These are phyloP conservation scores for Choloepus hoffmanni DNA, from an alignment of 2,113 vertebrate species.

Conservation along the genomic window DNA sequence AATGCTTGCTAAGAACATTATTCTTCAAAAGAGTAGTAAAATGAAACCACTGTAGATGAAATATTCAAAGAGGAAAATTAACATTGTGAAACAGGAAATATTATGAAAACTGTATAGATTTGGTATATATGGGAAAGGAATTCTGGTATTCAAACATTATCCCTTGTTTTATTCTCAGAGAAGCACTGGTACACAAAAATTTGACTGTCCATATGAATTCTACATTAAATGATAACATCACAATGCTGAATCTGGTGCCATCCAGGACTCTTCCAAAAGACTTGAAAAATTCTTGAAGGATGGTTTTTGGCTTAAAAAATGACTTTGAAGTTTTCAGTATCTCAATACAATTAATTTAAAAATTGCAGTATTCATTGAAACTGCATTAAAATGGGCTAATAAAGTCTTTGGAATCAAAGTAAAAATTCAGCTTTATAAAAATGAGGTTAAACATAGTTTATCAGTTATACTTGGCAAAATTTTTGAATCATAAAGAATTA, in stretches of 20 bases:
- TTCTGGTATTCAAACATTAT: neutral
- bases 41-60: neutral
- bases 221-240: neutral
- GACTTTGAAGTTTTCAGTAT: neutral
- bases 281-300: neutral
- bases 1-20: neutral
- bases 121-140: neutral
- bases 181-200: neutral
- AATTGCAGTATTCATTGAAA: neutral
- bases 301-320: neutral
- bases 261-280: neutral
- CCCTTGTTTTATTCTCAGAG: neutral
- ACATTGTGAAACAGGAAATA: neutral
- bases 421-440: neutral
- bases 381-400: neutral
- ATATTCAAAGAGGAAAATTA: neutral
- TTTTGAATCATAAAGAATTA: neutral
- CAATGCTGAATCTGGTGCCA: neutral
- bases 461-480: neutral
- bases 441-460: neutral
- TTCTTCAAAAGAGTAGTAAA: neutral
- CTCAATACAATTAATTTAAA: conserved; percentile 4
- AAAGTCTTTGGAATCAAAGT: neutral
- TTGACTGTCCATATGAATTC: neutral
- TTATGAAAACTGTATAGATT: neutral